Evolutionary conservation across 2,797 vertebrate genomes (phyloP).

Genomic region (Mionectes olivaceus): DNA sequence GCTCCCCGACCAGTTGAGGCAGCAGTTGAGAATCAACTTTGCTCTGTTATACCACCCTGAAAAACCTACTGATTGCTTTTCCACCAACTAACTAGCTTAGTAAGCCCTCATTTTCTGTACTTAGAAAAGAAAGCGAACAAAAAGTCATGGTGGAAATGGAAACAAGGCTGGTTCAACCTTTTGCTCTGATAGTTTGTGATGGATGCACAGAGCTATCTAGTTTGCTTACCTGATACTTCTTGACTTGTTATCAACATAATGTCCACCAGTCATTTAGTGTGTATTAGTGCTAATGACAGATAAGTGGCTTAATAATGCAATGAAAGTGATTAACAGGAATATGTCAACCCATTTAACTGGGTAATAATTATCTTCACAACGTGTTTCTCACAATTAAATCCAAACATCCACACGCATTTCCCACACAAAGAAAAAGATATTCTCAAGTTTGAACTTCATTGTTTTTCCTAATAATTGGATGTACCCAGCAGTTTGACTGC

Average conservation of each 20-base stretch:
- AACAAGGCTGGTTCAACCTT: not conserved
- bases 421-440: not conserved
- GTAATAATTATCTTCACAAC: not conserved
- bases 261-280: not conserved
- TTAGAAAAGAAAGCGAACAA: not conserved
- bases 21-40: not conserved
- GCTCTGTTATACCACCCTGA: not conserved
- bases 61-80: not conserved
- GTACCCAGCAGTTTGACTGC: not conserved
- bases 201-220: not conserved
- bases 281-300: not conserved
- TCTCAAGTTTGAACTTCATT: not conserved
- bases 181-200: not conserved
- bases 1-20: not conserved
- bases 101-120: not conserved
- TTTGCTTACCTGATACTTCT: not conserved
- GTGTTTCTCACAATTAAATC: not conserved
- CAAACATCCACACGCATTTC: not conserved
- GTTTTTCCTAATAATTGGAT: slow-evolving; percentile 8
- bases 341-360: not conserved
- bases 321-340: not conserved
- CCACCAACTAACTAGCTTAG: not conserved
- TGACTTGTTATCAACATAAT: not conserved
- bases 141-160: not conserved
- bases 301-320: slow-evolving; percentile 17